Evolutionary conservation across 2,888 invertebrate genomes (phyloP), one percentile per base, ranked within the genome.

Genomic region (Pyrrhia umbra): DNA sequence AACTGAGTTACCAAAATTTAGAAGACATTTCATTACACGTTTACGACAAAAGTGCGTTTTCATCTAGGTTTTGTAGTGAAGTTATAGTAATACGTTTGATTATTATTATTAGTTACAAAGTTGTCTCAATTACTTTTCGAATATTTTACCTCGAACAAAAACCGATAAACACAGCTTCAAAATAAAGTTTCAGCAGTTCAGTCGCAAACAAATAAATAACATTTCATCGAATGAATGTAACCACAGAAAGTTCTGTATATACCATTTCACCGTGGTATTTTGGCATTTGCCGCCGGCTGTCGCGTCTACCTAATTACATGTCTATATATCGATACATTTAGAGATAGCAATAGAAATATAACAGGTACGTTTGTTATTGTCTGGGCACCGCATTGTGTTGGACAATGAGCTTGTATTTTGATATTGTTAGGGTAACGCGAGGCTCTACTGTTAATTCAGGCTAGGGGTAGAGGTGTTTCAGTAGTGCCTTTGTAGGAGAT

Each of bases 261-360:
- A 6, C 40, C 37, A 64, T 61, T 64, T 54, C 16, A 45, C 23
- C 43, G 40, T 30, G 47, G 54, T 43, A 42, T 67, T 64, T 54
- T 63, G 66, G 46, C 51, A 58, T 71, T 62, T 65, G 23, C 58
- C 43, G 50, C 76, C 47, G 50, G 65, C 64, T 75, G 76, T 61
- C 57, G 51, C 57, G 37, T 49, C 62, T 57, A 37, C 51, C 39
- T 67, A 72, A 62, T 67, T 63, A 65, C 59, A 25, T 50, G 42
- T 74, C 43, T 58, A 21, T 58, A 21, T 61, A 56, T 46, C 16
- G 21, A 61, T 49, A 62, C 6, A 47, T 57, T 47, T 18, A 50
- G 9, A 55, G 21, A 51, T 46, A 23, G 9, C 43, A 27, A 40
- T 52, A 15, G 52, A 60, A 60, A 55, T 56, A 45, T 60, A 30